Evolutionary conservation across 2,888 invertebrate species (phyloP).

Genomic region (Conops quadrifasciatus): DNA sequence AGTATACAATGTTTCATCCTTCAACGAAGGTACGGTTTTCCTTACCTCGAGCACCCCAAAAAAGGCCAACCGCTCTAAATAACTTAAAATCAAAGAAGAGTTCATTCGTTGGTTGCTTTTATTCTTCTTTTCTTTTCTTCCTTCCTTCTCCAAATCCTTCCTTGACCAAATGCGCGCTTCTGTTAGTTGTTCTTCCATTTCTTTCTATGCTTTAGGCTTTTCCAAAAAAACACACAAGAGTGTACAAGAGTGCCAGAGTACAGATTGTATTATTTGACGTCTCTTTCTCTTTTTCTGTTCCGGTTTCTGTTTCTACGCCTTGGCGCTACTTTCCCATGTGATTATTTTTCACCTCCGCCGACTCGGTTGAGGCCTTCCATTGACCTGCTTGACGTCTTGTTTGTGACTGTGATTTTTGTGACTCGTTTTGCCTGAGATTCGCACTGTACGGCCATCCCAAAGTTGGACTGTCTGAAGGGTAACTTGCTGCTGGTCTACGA

Average conservation of each 20-base stretch:
- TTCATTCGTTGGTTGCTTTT: background rate
- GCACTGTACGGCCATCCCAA: background rate
- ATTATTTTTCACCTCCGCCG: conserved; percentile 43
- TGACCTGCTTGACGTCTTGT: conserved; percentile 47
- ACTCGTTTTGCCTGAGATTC: too few relatives aligned
- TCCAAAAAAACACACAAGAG: background rate
- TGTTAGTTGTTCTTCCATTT: background rate
- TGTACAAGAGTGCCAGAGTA: conserved; percentile 12
- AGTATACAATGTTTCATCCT: background rate
- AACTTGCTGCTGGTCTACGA: background rate
- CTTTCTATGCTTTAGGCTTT: background rate
- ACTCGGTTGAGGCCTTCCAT: conserved; percentile 47
- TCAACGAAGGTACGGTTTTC: background rate
- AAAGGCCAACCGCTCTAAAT: too few relatives aligned
- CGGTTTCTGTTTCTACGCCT: conserved; percentile 34
- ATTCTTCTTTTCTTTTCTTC: background rate
- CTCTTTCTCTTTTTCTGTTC: conserved; percentile 32
- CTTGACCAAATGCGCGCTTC: too few relatives aligned
- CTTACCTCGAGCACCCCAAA: too few relatives aligned
- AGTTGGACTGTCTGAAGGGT: conserved; percentile 37
- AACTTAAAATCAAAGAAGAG: background rate
- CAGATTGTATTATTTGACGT: too few relatives aligned
- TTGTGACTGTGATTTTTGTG: conserved; percentile 40
- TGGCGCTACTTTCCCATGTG: conserved; percentile 47
- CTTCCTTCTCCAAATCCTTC: too few relatives aligned